phyloP scores from a whole-genome alignment of 2,797 vertebrate genomes.

The Catharus ustulatus region DNA sequence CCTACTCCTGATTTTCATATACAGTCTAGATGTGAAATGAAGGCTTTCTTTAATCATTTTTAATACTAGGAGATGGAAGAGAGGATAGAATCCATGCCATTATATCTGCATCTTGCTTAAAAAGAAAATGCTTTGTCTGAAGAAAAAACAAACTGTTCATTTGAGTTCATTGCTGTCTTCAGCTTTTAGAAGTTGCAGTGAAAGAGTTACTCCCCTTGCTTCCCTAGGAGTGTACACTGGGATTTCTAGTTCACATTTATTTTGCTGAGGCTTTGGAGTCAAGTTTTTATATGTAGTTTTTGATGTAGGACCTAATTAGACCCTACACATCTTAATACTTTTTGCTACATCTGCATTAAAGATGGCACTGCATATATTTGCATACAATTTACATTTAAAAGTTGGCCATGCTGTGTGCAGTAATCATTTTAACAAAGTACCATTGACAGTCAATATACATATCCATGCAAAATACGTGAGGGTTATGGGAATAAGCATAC shows the following conservation, averaged over 20 bases:
- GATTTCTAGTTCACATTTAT: conserved; percentile 77
- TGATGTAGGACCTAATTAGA: conserved; percentile 83
- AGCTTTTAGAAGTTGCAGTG: conserved; percentile 25
- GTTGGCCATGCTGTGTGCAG: conserved; percentile 69
- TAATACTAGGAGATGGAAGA: background rate
- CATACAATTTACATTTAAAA: conserved; percentile 80
- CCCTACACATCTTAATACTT: conserved; percentile 78
- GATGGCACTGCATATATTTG: conserved; percentile 79
- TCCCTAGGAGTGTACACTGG: conserved; percentile 67
- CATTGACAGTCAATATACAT: conserved; percentile 63
- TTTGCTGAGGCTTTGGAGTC: conserved; percentile 76
- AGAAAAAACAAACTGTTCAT: conserved; percentile 36
- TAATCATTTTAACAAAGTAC: conserved; percentile 69
- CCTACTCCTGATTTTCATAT: background rate
- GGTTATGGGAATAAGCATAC: conserved; percentile 8
- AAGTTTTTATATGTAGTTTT: conserved; percentile 78
- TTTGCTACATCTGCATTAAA: conserved; percentile 81
- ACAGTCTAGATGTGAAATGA: background rate
- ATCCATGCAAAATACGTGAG: background rate
- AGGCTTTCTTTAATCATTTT: background rate
- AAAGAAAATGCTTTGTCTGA: background rate
- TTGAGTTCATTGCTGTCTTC: conserved; percentile 12
- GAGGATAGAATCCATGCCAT: conserved; percentile 5
- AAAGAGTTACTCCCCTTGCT: conserved; percentile 50
- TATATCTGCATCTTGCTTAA: background rate